Conservation (phyloP, 2,888 invertebrate genomes). For the Chrysolina oricalcia region DNA sequence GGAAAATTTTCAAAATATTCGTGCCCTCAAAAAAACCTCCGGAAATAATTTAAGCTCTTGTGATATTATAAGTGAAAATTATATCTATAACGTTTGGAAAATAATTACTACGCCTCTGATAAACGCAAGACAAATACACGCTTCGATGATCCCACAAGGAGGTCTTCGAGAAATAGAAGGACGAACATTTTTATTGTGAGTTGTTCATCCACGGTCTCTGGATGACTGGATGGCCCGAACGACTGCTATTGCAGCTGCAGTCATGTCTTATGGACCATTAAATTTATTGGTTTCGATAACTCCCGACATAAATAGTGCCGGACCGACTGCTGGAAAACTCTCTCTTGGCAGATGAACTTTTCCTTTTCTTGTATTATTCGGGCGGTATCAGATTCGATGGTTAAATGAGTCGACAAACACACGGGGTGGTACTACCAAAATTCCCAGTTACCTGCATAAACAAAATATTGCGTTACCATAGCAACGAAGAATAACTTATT, state of each 20-base stretch:
- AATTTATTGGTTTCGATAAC: conserved; percentile 61
- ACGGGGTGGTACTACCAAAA: conserved; percentile 8
- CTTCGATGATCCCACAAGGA: conserved; percentile 4
- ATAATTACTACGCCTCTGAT: not conserved
- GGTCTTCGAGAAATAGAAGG: conserved; percentile 30
- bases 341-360: conserved; percentile 27
- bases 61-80: no score
- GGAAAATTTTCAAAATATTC: no score
- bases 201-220: conserved; percentile 37
- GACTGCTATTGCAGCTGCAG: conserved; percentile 50
- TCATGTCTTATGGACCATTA: conserved; percentile 61
- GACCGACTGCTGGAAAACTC: conserved; percentile 24
- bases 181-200: conserved; percentile 45
- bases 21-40: no score
- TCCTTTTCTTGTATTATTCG: conserved; percentile 20
- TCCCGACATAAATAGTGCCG: conserved; percentile 45
- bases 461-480: no score
- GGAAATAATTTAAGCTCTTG: no score
- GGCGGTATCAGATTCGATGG: conserved; percentile 26
- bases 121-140: not conserved
- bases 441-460: no score
- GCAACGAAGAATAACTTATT: no score
- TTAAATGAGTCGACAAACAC: not conserved
- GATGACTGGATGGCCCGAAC: conserved; percentile 28
- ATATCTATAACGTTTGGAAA: not conserved